phyloP scores from a whole-genome alignment of 1,140 invertebrate species.

The Drosophila mojavensis region DNA sequence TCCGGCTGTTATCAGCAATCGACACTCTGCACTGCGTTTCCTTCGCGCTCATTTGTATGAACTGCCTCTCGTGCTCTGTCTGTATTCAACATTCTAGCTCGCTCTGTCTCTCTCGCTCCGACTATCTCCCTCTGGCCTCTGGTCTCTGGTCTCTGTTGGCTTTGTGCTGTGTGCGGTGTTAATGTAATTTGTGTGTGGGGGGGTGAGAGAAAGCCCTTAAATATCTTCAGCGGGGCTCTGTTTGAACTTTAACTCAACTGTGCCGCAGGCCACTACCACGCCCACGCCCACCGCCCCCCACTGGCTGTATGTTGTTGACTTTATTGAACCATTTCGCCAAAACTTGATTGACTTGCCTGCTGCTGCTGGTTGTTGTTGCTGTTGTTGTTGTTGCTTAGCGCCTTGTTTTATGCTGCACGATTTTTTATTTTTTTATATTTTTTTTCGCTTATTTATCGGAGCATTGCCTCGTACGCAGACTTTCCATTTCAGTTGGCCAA shows the following conservation, averaged over 20 bases:
- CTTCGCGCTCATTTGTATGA: slow-evolving; percentile 50
- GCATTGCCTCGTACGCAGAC: slow-evolving; percentile 28
- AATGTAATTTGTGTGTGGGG: slow-evolving; percentile 65
- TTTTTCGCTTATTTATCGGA: slow-evolving; percentile 42
- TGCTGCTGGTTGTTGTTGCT: slow-evolving; percentile 40
- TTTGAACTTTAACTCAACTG: slow-evolving; percentile 64
- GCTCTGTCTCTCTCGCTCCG: slow-evolving; percentile 13
- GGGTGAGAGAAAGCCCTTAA: slow-evolving; percentile 45
- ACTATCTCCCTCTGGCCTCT: neutral
- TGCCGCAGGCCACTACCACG: slow-evolving; percentile 43
- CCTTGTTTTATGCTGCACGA: slow-evolving; percentile 33
- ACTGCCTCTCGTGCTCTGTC: slow-evolving; percentile 1
- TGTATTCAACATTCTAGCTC: too few relatives aligned
- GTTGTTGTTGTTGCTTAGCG: slow-evolving; percentile 30
- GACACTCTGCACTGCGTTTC: slow-evolving; percentile 67
- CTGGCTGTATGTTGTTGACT: slow-evolving; percentile 49
- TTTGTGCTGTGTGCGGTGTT: slow-evolving; percentile 61
- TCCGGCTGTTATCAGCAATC: slow-evolving; percentile 81
- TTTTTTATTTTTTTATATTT: too few relatives aligned
- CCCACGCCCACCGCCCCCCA: slow-evolving; percentile 14
- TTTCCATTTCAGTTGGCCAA: slow-evolving; percentile 43
- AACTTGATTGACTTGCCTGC: slow-evolving; percentile 71
- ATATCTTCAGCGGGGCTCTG: slow-evolving; percentile 64
- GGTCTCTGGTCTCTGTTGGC: slow-evolving; percentile 6
- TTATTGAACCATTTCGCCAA: slow-evolving; percentile 77